Evolutionary conservation across 2,888 invertebrate species (phyloP).

Genomic region (Leucoma salicis): DNA sequence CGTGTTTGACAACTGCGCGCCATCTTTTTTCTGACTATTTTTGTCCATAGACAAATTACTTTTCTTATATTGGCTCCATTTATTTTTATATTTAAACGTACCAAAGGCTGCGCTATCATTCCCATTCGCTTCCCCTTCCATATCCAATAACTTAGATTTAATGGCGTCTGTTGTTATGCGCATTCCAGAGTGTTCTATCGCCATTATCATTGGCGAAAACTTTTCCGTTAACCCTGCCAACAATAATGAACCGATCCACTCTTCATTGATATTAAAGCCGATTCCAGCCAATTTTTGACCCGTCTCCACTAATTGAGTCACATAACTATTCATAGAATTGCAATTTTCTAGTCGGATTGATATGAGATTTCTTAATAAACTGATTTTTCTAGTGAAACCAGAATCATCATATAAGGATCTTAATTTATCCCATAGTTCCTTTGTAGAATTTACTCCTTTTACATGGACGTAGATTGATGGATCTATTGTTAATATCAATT

Average conservation of each 20-base stretch:
- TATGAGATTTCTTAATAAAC: constrained; percentile 2
- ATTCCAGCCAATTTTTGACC: constrained; percentile 9
- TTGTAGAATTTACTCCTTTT: not conserved
- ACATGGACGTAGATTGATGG: constrained; percentile 4
- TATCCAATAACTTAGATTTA: not conserved
- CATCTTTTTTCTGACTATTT: not conserved
- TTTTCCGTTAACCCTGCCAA: constrained; percentile 2
- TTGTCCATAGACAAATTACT: not conserved
- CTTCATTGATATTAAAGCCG: constrained; percentile 9
- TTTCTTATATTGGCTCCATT: not conserved
- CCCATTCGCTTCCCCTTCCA: not conserved
- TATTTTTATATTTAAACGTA: not conserved
- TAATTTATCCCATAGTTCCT: constrained; percentile 1
- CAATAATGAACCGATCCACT: constrained; percentile 8
- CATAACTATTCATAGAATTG: constrained; percentile 3
- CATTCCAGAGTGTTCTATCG: not conserved
- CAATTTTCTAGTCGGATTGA: constrained; percentile 7
- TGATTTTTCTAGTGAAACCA: constrained; percentile 2
- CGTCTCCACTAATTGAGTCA: constrained; percentile 10
- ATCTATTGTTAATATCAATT: constrained; percentile 5
- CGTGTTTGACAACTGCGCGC: not conserved
- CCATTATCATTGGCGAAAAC: not conserved
- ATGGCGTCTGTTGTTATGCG: not conserved
- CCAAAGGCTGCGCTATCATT: not conserved
- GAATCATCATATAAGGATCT: constrained; percentile 4